These are phyloP conservation scores for Polia nebulosa DNA, from an alignment of 2,888 invertebrate species.

Conservation along the genomic window DNA sequence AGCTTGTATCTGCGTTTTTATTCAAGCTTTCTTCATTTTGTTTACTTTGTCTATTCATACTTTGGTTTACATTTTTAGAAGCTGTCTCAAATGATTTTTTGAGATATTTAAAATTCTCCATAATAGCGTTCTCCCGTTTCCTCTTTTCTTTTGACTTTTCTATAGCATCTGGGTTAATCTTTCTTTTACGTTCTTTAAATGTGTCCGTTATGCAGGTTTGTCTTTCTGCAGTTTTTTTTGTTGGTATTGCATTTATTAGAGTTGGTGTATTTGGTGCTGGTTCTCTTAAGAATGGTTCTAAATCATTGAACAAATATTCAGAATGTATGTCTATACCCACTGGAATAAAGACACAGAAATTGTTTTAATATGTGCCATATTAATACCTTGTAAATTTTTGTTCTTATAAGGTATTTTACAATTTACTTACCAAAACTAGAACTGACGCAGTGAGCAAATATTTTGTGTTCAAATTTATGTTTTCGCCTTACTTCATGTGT, in stretches of 20 bases:
- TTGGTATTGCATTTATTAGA: slow-evolving; percentile 26
- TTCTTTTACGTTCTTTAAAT: slow-evolving; percentile 81
- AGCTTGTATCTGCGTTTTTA: neutral
- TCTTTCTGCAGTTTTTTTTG: slow-evolving; percentile 59
- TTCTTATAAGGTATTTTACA: slow-evolving; percentile 18
- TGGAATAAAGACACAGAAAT: slow-evolving; percentile 71
- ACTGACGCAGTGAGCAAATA: slow-evolving; percentile 91
- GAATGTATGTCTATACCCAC: slow-evolving; percentile 89
- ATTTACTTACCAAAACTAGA: slow-evolving; percentile 88
- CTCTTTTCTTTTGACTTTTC: slow-evolving; percentile 82
- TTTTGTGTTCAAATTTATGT: slow-evolving; percentile 81
- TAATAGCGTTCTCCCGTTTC: slow-evolving; percentile 77
- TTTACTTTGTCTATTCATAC: neutral
- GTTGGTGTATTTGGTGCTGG: neutral
- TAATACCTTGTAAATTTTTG: neutral
- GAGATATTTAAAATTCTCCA: slow-evolving; percentile 78
- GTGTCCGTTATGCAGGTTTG: slow-evolving; percentile 75
- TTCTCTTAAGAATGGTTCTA: slow-evolving; percentile 62
- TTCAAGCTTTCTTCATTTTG: neutral
- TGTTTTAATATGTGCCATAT: neutral
- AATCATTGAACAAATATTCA: slow-evolving; percentile 79
- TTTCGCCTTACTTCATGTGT: slow-evolving; percentile 83
- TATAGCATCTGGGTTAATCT: slow-evolving; percentile 60
- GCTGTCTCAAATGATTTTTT: slow-evolving; percentile 78
- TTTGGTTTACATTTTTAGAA: slow-evolving; percentile 70